Evolutionary conservation across 1,140 invertebrate species (phyloP).

Genomic region (Macrobrachium rosenbergii): DNA sequence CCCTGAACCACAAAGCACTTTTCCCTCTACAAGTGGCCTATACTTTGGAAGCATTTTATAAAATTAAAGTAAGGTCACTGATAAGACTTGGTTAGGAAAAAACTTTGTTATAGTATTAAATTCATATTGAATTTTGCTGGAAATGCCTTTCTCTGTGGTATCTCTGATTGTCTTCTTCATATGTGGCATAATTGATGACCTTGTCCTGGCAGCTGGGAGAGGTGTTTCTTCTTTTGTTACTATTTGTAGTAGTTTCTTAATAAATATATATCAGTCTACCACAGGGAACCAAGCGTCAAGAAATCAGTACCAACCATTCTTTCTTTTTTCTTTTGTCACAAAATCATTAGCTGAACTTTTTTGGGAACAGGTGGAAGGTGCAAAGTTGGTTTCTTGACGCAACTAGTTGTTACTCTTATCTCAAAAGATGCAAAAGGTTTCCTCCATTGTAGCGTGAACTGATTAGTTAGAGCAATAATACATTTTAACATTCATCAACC

Average conservation of each 20-base stretch:
- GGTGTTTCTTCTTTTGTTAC: no score
- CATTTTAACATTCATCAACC: constrained; percentile 54
- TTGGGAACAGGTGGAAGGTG: no score
- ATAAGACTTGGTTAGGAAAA: constrained; percentile 16
- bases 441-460: constrained; percentile 51
- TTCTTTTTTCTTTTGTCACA: no score
- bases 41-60: constrained; percentile 12
- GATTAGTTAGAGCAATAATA: constrained; percentile 62
- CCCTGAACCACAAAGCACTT: constrained; percentile 36
- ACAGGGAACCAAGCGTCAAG: no score
- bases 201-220: no score
- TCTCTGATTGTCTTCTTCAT: not conserved
- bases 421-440: constrained; percentile 53
- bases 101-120: constrained; percentile 21
- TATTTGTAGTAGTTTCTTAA: no score
- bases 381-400: constrained; percentile 8
- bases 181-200: no score
- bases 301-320: no score
- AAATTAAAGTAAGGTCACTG: constrained; percentile 33
- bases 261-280: no score
- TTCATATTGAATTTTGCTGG: constrained; percentile 13
- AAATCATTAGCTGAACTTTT: no score
- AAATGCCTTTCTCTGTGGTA: constrained; percentile 33
- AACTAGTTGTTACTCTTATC: constrained; percentile 50
- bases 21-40: constrained; percentile 43